Percentiles rank a stretch among this genome's conserved stretches.
Evolutionary conservation across 1,140 invertebrate species (phyloP).

Genomic region (Drosophila kurseongensis): DNA sequence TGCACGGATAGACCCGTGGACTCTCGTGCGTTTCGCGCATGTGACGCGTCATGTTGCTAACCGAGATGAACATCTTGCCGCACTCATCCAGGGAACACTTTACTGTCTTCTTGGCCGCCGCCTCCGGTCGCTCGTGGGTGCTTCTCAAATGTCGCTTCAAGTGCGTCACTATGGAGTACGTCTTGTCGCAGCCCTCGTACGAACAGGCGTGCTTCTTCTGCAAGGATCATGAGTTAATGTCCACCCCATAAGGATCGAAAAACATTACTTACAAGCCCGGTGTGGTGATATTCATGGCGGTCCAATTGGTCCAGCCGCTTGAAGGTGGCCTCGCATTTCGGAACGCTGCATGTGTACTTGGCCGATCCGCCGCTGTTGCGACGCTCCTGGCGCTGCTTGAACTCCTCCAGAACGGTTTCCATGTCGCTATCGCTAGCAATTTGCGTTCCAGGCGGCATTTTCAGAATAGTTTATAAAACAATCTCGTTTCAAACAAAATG

Average conservation of each 20-base stretch:
- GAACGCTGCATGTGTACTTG: conserved; percentile 70
- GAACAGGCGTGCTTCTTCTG: conserved; percentile 79
- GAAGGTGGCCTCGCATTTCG: conserved; percentile 58
- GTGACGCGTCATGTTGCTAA: conserved; percentile 72
- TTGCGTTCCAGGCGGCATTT: conserved; percentile 60
- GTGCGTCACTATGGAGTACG: conserved; percentile 73
- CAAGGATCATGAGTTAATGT: not conserved
- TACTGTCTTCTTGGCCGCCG: conserved; percentile 52
- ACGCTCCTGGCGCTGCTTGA: conserved; percentile 33
- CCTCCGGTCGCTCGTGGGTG: conserved; percentile 61
- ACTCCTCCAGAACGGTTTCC: conserved; percentile 66
- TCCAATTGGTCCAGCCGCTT: conserved; percentile 77
- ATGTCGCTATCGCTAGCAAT: conserved; percentile 76
- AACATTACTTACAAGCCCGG: conserved; percentile 64
- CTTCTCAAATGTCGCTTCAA: conserved; percentile 73
- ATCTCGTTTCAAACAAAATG: not conserved
- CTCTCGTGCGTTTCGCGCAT: conserved; percentile 70
- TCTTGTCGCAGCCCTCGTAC: conserved; percentile 71
- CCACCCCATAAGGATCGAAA: too few species aligned
- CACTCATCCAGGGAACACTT: conserved; percentile 64
- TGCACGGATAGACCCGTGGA: conserved; percentile 66
- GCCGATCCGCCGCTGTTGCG: conserved; percentile 51
- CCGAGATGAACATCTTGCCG: conserved; percentile 66
- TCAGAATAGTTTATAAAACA: not conserved
- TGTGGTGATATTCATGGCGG: conserved; percentile 81